Evolutionary conservation across 2,888 invertebrate genomes (phyloP).

Genomic region (Catocala fraxini): DNA sequence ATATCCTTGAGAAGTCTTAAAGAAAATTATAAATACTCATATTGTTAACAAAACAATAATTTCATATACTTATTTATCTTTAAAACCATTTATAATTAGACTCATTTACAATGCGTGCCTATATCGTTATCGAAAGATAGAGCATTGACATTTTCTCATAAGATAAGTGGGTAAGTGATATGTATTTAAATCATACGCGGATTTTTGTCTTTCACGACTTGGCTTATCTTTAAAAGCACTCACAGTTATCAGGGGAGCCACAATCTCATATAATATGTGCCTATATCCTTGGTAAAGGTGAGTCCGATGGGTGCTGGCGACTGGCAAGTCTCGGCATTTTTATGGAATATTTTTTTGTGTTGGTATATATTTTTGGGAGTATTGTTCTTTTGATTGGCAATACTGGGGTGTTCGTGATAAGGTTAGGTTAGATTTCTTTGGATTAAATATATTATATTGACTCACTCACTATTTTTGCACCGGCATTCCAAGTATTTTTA

Average conservation of each 20-base stretch:
- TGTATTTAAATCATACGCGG: constrained; percentile 72
- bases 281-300: constrained; percentile 51
- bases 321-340: neutral
- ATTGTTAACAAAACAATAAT: no score
- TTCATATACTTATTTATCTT: neutral
- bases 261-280: constrained; percentile 59
- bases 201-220: constrained; percentile 62
- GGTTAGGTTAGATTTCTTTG: no score
- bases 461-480: no score
- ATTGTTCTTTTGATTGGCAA: neutral
- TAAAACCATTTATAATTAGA: constrained; percentile 14
- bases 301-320: constrained; percentile 8
- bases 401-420: no score
- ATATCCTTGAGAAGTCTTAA: no score
- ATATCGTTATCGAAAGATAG: constrained; percentile 35
- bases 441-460: no score
- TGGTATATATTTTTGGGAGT: neutral
- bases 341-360: neutral
- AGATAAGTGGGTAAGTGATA: constrained; percentile 51
- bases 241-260: constrained; percentile 62
- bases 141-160: constrained; percentile 44
- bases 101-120: constrained; percentile 11
- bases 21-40: no score
- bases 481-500: no score
- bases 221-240: constrained; percentile 75